Base-by-base conservation (phyloP, 2,888 invertebrate genomes). In the Drosophila pegasa region DNA sequence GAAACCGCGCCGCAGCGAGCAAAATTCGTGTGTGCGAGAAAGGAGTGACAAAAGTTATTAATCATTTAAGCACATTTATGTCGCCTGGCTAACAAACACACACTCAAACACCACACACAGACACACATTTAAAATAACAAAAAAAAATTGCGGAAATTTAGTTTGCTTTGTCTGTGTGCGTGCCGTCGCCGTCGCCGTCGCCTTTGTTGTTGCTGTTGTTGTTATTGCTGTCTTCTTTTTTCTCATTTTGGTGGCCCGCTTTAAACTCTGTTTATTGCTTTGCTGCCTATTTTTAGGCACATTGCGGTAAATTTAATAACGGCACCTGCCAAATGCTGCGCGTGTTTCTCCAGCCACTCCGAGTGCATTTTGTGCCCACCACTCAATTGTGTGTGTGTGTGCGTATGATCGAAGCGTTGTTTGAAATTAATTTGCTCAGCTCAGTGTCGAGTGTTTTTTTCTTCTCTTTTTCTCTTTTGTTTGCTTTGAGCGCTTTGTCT, bases 41-140 rank as follows among this genome's bases (percentile, higher is more conserved):
- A 78, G 75, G 82, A 88, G 84, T 88, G 86, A 71, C 37, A 78
- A 79, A 78, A 68, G 85, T 85, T 86, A 85, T 85, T 80, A 85
- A 86, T 85, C 88, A 85, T 85, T 88, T 75, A 83, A 75, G 73
- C 71, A 86, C 84, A 83, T 75, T 83, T 78, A 83, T 78, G 78
- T 83, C 72, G 86, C 72, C 69, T 75, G 71, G 66, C 77, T 65
- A 65, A 54, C 58, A 61, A 33, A 63, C 31, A 61, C 57, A 71
- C 41, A 55, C 37, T 38, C 43, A 52, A 43, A 31, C 47, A 52
- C 48, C 48, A 56, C 41, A 47, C 35, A 43, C 7, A 47, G 48
- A 31, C 27, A 29, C 20, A 35, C 35, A 59, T 56, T 45, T 45
- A 51, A 63, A 55, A 4, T 3, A 38, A 50, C 0, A 33, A 20